A percentile compares a stretch with the other conserved stretches of the same genome.
Conservation (phyloP, 1,140 invertebrate species). For the Macrotrachela quadricornifera region DNA sequence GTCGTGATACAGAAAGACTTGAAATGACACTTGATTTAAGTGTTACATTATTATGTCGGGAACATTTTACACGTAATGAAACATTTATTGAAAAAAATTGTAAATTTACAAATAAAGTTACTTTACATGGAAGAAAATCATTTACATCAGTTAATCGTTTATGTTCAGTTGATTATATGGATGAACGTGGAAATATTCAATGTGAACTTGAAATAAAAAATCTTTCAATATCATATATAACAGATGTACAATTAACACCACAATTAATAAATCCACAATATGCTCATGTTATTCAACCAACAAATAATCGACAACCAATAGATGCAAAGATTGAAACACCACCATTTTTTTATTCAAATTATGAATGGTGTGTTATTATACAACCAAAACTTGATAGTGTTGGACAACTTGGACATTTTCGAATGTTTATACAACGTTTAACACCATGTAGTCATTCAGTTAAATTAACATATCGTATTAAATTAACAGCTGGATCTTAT, state of each 20-base stretch:
- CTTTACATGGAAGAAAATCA: slow-evolving; percentile 51
- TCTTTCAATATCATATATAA: slow-evolving; percentile 50
- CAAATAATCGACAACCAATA: slow-evolving; percentile 9
- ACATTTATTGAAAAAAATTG: slow-evolving; percentile 48
- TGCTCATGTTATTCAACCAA: not conserved
- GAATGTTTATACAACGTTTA: slow-evolving; percentile 46
- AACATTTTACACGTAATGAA: slow-evolving; percentile 63
- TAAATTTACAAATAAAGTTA: slow-evolving; percentile 51
- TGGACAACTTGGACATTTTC: slow-evolving; percentile 34
- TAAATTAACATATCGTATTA: slow-evolving; percentile 45
- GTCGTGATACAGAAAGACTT: too few species aligned
- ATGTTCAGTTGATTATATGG: slow-evolving; percentile 50
- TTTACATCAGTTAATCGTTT: slow-evolving; percentile 57
- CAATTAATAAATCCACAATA: not conserved
- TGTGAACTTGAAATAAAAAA: slow-evolving; percentile 55
- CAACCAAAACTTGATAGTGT: slow-evolving; percentile 38
- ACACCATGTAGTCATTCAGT: slow-evolving; percentile 61
- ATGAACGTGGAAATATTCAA: slow-evolving; percentile 59
- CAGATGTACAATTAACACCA: slow-evolving; percentile 32
- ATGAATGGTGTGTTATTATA: slow-evolving; percentile 59
- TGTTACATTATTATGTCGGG: slow-evolving; percentile 58
- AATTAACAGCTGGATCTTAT: slow-evolving; percentile 47
- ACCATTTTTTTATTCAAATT: slow-evolving; percentile 53
- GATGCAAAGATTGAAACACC: slow-evolving; percentile 41
- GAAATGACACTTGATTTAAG: slow-evolving; percentile 40